Percentiles rank a stretch among this genome's conserved stretches.
phyloP scores from a whole-genome alignment of 2,113 vertebrate genomes.

The Macaca fascicularis region T2T-MFA8v1.1 NC_088375.1:107412001-107412500 shows the following conservation, averaged over 20 bases:
- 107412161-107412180: conserved; percentile 98
- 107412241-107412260: conserved; percentile 92
- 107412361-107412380: background rate
- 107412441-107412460: background rate
- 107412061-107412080: background rate
- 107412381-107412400: background rate
- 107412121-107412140: background rate
- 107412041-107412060: background rate
- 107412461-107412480: background rate
- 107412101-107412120: background rate
- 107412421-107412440: background rate
- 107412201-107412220: conserved; percentile 94
- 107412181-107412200: conserved; percentile 97
- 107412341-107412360: background rate
- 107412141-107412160: conserved; percentile 89
- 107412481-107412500: background rate
- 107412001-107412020: background rate
- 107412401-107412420: background rate
- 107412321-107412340: background rate
- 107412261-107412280: background rate
- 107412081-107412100: background rate
- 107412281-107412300: background rate
- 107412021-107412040: background rate
- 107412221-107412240: conserved; percentile 95
- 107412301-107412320: background rate